These are phyloP conservation scores for Sminthopsis crassicaudata DNA, from an alignment of 2,113 vertebrate genomes.

Conservation along the genomic window DNA sequence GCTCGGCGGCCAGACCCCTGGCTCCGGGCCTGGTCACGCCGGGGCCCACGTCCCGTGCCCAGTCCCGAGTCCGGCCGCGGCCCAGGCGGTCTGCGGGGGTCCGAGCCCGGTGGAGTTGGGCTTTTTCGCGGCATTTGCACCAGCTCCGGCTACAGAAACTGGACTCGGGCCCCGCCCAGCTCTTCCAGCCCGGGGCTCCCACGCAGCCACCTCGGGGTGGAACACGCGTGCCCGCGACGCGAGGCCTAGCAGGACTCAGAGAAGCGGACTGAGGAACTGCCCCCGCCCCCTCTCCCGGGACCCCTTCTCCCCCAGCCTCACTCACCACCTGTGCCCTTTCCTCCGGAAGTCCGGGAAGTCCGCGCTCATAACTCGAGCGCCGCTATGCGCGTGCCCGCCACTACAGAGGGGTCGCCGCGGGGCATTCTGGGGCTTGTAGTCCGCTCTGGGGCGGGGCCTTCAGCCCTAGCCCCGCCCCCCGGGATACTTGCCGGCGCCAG, in stretches of 20 bases:
- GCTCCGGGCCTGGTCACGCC: too few species aligned
- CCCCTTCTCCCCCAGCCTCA: too few species aligned
- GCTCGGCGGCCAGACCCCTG: too few species aligned
- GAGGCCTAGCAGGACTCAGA: neutral
- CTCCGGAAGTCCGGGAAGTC: neutral
- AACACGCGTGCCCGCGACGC: conserved; percentile 57
- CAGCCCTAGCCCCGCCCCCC: neutral
- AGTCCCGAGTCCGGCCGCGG: conserved; percentile 15
- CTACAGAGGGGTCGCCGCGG: neutral
- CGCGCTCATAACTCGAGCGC: neutral
- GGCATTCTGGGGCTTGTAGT: neutral
- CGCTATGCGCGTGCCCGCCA: neutral
- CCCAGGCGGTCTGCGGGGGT: neutral
- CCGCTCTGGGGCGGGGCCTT: too few species aligned
- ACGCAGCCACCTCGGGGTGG: conserved; percentile 11
- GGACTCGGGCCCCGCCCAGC: conserved; percentile 9
- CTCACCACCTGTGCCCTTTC: neutral
- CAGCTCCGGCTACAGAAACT: conserved; percentile 59
- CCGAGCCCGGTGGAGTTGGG: conserved; percentile 7
- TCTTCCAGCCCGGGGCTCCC: neutral
- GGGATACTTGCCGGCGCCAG: neutral
- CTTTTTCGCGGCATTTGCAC: conserved; percentile 68
- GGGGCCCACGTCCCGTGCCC: neutral
- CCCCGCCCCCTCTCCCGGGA: too few species aligned
- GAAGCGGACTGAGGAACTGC: too few species aligned